These are phyloP conservation scores for Tholera decimalis DNA, from an alignment of 2,888 invertebrate genomes.

Conservation along the genomic window DNA sequence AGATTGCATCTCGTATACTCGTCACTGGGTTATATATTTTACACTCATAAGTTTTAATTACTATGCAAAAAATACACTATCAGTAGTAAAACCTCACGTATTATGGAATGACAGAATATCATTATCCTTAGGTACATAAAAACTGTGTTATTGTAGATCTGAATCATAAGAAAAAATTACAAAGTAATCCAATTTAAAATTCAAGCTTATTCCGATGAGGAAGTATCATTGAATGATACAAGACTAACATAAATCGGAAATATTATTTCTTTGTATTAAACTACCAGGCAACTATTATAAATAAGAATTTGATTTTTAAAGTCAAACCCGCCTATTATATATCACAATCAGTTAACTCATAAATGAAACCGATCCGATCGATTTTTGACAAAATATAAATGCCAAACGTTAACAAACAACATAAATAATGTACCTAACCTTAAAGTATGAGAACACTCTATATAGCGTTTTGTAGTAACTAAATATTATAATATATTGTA, in stretches of 20 bases:
- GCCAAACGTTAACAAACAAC: slow-evolving; percentile 41
- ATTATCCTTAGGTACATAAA: slow-evolving; percentile 3
- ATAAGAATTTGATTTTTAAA: slow-evolving; percentile 56
- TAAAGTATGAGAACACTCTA: slow-evolving; percentile 33
- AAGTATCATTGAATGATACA: slow-evolving; percentile 52
- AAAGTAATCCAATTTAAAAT: slow-evolving; percentile 17
- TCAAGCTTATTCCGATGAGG: slow-evolving; percentile 14
- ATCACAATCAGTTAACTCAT: slow-evolving; percentile 53
- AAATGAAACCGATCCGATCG: slow-evolving; percentile 58
- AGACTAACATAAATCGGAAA: slow-evolving; percentile 26
- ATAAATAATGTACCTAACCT: slow-evolving; percentile 18
- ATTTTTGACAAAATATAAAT: slow-evolving; percentile 57
- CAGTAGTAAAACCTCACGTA: slow-evolving; percentile 23
- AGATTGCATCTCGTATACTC: slow-evolving; percentile 41
- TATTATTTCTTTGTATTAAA: slow-evolving; percentile 28
- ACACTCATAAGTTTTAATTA: slow-evolving; percentile 28
- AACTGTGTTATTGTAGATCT: background rate
- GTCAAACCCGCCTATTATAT: slow-evolving; percentile 45
- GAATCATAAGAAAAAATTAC: slow-evolving; percentile 22
- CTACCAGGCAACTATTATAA: slow-evolving; percentile 27
- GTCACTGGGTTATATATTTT: slow-evolving; percentile 22
- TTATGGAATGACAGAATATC: slow-evolving; percentile 57
- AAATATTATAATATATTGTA: slow-evolving; percentile 29
- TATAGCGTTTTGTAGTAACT: slow-evolving; percentile 36
- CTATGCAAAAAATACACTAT: slow-evolving; percentile 23